A percentile compares a stretch with the other conserved stretches of the same genome.
phyloP scores from a whole-genome alignment of 2,113 vertebrate genomes.

The Gymnarchus niloticus region DNA sequence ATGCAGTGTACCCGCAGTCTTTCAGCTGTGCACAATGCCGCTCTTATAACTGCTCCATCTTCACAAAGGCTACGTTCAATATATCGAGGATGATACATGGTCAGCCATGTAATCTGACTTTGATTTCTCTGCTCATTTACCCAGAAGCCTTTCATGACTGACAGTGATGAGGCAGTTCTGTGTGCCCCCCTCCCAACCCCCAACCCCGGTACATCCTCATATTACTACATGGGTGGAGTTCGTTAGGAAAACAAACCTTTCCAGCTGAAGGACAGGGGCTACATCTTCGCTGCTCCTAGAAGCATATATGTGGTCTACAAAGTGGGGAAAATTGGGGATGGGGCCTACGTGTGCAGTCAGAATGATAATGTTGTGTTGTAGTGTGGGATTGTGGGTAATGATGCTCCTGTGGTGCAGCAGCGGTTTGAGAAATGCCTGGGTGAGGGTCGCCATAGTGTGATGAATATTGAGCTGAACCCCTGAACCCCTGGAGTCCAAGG shows the following conservation, averaged over 20 bases:
- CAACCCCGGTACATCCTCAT: conserved; percentile 54
- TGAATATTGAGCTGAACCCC: too few species aligned
- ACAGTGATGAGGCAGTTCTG: conserved; percentile 91
- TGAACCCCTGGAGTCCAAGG: too few species aligned
- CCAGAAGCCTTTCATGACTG: conserved; percentile 92
- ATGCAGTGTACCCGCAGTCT: conserved; percentile 98
- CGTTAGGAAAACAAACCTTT: conserved; percentile 56
- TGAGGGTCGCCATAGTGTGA: neutral
- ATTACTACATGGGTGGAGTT: conserved; percentile 67
- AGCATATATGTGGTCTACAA: too few species aligned
- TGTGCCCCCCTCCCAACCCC: conserved; percentile 66
- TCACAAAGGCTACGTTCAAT: conserved; percentile 98
- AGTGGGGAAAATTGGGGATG: neutral
- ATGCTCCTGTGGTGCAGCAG: neutral
- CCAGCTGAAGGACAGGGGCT: neutral
- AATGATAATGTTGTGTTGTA: neutral
- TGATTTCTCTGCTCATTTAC: conserved; percentile 97
- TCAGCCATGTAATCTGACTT: conserved; percentile 99
- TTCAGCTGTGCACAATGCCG: conserved; percentile 95
- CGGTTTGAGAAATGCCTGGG: neutral
- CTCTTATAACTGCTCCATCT: conserved; percentile 97
- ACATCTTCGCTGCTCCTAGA: neutral
- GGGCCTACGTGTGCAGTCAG: neutral
- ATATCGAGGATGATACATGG: conserved; percentile 98
- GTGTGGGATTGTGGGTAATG: neutral